Evolutionary conservation across 2,888 invertebrate genomes (phyloP).

Genomic region (Xestoiulus laeticollis): DNA sequence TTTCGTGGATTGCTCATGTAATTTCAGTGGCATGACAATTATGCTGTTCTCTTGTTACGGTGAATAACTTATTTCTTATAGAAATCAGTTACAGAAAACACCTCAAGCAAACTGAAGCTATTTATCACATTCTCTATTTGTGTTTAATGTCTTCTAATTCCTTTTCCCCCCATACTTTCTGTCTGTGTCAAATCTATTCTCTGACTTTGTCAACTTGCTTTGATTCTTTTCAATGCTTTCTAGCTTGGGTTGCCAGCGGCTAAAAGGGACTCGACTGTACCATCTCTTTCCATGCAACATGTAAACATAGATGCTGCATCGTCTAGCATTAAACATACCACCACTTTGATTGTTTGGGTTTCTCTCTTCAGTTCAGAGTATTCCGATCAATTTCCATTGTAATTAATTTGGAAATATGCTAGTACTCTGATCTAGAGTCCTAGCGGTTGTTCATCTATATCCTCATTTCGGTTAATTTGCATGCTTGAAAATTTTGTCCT

Average conservation of each 20-base stretch:
- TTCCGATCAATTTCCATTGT: slow-evolving; percentile 21
- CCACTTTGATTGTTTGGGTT: slow-evolving; percentile 16
- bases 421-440: neutral
- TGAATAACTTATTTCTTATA: neutral
- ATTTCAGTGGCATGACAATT: neutral
- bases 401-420: slow-evolving; percentile 16
- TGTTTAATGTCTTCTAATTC: neutral
- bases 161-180: neutral
- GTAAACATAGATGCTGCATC: slow-evolving; percentile 52
- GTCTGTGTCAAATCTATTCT: neutral
- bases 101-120: neutral
- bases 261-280: slow-evolving; percentile 45
- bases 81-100: neutral
- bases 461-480: neutral
- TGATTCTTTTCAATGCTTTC: slow-evolving; percentile 13
- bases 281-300: slow-evolving; percentile 50
- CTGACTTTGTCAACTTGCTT: neutral
- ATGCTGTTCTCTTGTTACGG: neutral
- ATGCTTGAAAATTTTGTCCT: neutral
- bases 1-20: neutral
- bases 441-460: neutral
- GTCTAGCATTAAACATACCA: slow-evolving; percentile 50
- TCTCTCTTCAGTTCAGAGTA: slow-evolving; percentile 39
- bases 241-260: slow-evolving; percentile 54
- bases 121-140: neutral